A percentile compares a stretch with the other conserved stretches of the same genome.
Conservation (phyloP, 2,797 vertebrate species). For the Ptychobarbus kaznakovi region DNA sequence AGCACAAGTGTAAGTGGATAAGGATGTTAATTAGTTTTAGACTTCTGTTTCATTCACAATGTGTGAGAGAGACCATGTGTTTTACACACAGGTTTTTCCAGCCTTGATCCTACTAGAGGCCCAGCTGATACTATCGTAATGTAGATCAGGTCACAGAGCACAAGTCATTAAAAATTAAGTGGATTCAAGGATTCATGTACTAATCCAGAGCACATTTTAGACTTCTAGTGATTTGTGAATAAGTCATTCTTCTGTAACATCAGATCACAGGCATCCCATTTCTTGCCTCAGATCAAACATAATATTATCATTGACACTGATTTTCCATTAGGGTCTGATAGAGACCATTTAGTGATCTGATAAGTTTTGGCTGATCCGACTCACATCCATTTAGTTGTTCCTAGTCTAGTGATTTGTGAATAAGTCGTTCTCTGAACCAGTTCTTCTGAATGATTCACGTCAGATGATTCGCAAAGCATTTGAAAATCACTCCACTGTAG, state of each 20-base stretch:
- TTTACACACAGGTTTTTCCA: neutral
- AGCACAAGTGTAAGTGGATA: no score
- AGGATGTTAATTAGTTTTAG: no score
- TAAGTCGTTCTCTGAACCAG: constrained; percentile 1
- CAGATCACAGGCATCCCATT: constrained; percentile 5
- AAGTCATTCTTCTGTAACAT: no score
- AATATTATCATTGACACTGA: no score
- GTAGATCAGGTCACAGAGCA: neutral
- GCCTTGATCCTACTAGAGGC: neutral
- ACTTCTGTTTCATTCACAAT: no score
- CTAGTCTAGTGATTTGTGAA: constrained; percentile 13
- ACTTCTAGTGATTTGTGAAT: no score
- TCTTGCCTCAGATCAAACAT: constrained; percentile 40
- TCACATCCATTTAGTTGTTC: constrained; percentile 8
- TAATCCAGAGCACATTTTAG: constrained; percentile 19
- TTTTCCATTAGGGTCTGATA: constrained; percentile 5
- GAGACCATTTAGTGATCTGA: constrained; percentile 8
- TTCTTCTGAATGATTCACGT: constrained; percentile 3
- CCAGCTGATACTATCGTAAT: neutral
- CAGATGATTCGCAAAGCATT: neutral
- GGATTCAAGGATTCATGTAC: neutral
- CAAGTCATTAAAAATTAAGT: neutral
- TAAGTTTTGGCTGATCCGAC: neutral
- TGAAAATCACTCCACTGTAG: neutral
- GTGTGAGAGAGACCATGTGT: no score